Percentiles rank a stretch among this genome's conserved stretches.
phyloP scores from a whole-genome alignment of 2,888 invertebrate species.

The Brenthis ino region DNA sequence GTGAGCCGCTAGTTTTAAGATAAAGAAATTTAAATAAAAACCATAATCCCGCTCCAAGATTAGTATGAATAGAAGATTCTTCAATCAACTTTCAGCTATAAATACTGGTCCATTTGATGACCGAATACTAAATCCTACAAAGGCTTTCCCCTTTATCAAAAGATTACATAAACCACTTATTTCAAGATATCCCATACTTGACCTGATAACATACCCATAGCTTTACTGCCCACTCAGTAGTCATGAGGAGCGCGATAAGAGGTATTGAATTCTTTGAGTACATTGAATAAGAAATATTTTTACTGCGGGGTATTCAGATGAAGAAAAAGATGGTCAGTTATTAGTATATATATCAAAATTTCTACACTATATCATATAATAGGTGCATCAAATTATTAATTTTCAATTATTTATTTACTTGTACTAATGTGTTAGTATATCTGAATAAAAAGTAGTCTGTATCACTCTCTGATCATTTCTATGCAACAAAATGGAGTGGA shows the following conservation, averaged over 20 bases:
- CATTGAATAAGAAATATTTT: slow-evolving; percentile 54
- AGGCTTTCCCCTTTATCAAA: slow-evolving; percentile 25
- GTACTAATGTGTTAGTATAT: too few relatives aligned
- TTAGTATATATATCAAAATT: not conserved
- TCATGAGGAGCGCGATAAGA: slow-evolving; percentile 47
- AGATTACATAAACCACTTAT: slow-evolving; percentile 29
- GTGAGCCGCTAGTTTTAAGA: too few relatives aligned
- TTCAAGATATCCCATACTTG: slow-evolving; percentile 28
- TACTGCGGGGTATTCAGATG: slow-evolving; percentile 1
- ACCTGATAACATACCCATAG: slow-evolving; percentile 30
- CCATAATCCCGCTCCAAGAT: too few relatives aligned
- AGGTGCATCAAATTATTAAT: not conserved
- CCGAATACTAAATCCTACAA: slow-evolving; percentile 16
- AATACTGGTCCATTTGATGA: slow-evolving; percentile 12
- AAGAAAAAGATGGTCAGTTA: not conserved
- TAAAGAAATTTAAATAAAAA: too few relatives aligned
- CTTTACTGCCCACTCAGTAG: slow-evolving; percentile 29
- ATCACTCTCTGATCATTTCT: too few relatives aligned
- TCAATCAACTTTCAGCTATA: not conserved
- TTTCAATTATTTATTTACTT: too few relatives aligned
- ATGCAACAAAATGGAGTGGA: too few relatives aligned
- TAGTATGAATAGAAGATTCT: not conserved
- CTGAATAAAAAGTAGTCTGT: too few relatives aligned
- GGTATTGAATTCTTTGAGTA: slow-evolving; percentile 51
- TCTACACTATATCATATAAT: not conserved